Evolutionary conservation across 2,888 invertebrate species (phyloP).

Genomic region (Drepana falcataria): DNA sequence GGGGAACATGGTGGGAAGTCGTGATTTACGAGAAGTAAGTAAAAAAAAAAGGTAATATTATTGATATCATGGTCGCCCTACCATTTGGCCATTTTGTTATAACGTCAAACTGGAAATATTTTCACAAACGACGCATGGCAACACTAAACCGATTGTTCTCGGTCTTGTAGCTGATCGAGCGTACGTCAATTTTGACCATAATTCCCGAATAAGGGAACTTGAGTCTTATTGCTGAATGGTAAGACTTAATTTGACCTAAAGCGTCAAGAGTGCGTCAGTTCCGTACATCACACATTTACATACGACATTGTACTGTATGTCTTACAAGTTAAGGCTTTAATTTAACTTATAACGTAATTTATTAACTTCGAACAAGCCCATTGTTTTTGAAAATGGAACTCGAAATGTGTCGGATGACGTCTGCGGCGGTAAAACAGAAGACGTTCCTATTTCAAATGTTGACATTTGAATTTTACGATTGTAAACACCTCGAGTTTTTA

Average conservation of each 20-base stretch:
- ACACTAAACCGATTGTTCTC: constrained; percentile 37
- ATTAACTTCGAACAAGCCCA: constrained; percentile 10
- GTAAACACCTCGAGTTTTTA: neutral
- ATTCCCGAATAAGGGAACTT: neutral
- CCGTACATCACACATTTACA: neutral
- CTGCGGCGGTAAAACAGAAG: constrained; percentile 5
- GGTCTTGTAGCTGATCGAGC: constrained; percentile 24
- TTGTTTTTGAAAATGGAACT: constrained; percentile 29
- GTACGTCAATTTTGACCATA: constrained; percentile 21
- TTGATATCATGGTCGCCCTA: constrained; percentile 16
- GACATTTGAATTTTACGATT: neutral
- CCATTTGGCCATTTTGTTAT: constrained; percentile 17
- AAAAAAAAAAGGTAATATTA: neutral
- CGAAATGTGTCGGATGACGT: constrained; percentile 13
- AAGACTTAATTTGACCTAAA: neutral
- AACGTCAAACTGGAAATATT: constrained; percentile 30
- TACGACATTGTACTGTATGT: neutral
- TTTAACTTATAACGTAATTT: neutral
- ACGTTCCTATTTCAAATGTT: constrained; percentile 1
- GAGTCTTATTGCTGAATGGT: neutral
- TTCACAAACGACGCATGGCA: constrained; percentile 23
- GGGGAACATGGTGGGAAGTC: too few species aligned
- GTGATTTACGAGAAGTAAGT: too few species aligned
- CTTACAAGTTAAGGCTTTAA: neutral
- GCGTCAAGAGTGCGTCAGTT: neutral